Base-by-base conservation (phyloP, 2,113 vertebrate species). In the Burhinus oedicnemus region DNA sequence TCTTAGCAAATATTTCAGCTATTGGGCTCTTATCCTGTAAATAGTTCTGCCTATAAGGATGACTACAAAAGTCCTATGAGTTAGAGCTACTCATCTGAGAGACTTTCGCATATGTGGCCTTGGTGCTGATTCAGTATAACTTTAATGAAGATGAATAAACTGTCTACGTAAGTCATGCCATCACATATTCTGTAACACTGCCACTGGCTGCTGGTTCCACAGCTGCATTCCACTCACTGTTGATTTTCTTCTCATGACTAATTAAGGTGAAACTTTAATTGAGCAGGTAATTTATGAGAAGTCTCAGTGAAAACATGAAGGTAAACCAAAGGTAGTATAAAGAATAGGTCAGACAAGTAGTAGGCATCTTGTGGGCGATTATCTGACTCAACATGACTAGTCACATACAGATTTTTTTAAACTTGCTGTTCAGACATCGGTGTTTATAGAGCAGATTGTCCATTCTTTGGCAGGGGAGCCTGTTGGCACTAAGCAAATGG, bases 201-300 rank as follows among this genome's bases (percentile, higher is more conserved):
- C 26, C 38, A 23, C 64, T 58, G 52, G 20, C 44, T 87, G 72
- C 80, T 84, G 61, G 16, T 40, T 86, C 17, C 47, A 29, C 1
- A 2, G 16, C 47, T 92, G 52, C 72, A 11, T 89, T 89, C 57
- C 34, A n/a, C 49, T 76, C 27, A 14, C 32, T 60, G 78, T 27
- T 95, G 54, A 47, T 70, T 85, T 95, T 70, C 66, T 90, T 88
- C 42, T 91, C 21, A 15, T 97, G 74, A 94, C 44, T 82, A 94
- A 95, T 69, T 70, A 69, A 87, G n/a, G 54, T n/a, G 55, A 93
- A 74, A 60, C 64, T 80, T 55, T 80, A 89, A 55, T 68, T 51
- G 18, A 66, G 55, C 58, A 74, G 49, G 45, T 92, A 89, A 82
- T 72, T 90, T 44, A 71, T 81, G 60, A 96, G 62, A 76, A 52